These are phyloP conservation scores for Papilio machaon DNA, from an alignment of 1,140 invertebrate genomes.

Conservation along the genomic window DNA sequence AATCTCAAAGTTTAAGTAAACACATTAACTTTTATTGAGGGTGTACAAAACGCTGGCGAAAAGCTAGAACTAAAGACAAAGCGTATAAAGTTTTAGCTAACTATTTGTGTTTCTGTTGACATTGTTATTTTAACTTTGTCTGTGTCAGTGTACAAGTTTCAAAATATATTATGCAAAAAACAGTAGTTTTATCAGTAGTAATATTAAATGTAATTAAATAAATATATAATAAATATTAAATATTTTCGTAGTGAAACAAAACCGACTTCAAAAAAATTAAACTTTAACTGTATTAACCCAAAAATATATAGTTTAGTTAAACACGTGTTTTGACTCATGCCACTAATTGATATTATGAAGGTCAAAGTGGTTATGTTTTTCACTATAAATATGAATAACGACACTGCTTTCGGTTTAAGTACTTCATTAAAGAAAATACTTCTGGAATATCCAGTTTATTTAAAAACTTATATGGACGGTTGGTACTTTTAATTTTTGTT, in stretches of 20 bases:
- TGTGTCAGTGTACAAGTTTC: background rate
- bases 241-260: background rate
- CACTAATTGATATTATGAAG: too few relatives aligned
- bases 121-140: constrained; percentile 9
- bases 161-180: background rate
- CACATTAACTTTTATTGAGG: constrained; percentile 1
- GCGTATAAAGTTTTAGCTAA: constrained; percentile 1
- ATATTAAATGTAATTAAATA: too few relatives aligned
- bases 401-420: too few relatives aligned
- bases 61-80: background rate
- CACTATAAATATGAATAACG: too few relatives aligned
- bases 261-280: background rate
- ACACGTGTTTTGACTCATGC: too few relatives aligned
- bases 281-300: too few relatives aligned
- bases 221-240: too few relatives aligned
- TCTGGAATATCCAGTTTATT: background rate
- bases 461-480: background rate
- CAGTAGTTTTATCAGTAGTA: too few relatives aligned
- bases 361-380: too few relatives aligned
- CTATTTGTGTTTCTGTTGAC: constrained; percentile 9
- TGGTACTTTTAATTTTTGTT: background rate
- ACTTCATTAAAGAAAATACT: background rate
- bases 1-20: constrained; percentile 3
- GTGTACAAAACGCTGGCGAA: constrained; percentile 5
- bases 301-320: too few relatives aligned